A percentile compares a stretch with the other conserved stretches of the same genome.
Evolutionary conservation across 2,113 vertebrate genomes (phyloP).

Genomic region (Sardina pilchardus): DNA sequence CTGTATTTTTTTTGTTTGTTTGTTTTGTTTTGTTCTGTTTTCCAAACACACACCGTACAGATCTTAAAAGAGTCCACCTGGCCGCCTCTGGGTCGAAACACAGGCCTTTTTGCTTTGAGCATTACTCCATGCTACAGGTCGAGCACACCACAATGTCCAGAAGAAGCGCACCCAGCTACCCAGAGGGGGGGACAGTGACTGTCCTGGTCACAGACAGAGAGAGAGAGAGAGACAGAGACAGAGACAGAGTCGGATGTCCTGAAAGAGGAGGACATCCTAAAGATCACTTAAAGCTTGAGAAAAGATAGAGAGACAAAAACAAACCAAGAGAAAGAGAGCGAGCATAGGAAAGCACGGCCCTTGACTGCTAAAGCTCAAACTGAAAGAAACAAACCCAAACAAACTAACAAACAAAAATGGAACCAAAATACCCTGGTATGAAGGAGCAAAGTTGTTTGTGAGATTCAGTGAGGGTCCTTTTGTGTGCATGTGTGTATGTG

Average conservation of each 20-base stretch:
- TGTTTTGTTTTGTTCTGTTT: neutral
- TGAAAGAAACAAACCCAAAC: slow-evolving; percentile 37
- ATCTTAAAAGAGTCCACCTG: slow-evolving; percentile 42
- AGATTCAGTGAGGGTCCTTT: neutral
- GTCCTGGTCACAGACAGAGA: slow-evolving; percentile 31
- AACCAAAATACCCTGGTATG: neutral
- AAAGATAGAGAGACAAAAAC: slow-evolving; percentile 24
- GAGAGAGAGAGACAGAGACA: slow-evolving; percentile 31
- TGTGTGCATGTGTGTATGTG: neutral
- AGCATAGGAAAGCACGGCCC: neutral
- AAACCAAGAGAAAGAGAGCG: slow-evolving; percentile 46
- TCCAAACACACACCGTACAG: slow-evolving; percentile 52
- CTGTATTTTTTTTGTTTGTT: slow-evolving; percentile 61
- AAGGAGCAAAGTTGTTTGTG: slow-evolving; percentile 2
- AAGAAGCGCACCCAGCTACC: slow-evolving; percentile 59
- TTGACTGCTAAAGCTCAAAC: neutral
- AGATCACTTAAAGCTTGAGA: slow-evolving; percentile 62
- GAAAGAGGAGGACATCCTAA: slow-evolving; percentile 47
- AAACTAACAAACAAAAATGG: slow-evolving; percentile 8
- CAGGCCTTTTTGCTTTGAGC: slow-evolving; percentile 46
- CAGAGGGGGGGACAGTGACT: slow-evolving; percentile 43
- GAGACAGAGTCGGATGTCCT: slow-evolving; percentile 36
- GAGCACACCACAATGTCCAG: slow-evolving; percentile 75
- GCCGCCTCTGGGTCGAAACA: slow-evolving; percentile 35
- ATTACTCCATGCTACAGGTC: slow-evolving; percentile 73